phyloP scores from a whole-genome alignment of 2,888 invertebrate species.

The Selenia dentaria region DNA sequence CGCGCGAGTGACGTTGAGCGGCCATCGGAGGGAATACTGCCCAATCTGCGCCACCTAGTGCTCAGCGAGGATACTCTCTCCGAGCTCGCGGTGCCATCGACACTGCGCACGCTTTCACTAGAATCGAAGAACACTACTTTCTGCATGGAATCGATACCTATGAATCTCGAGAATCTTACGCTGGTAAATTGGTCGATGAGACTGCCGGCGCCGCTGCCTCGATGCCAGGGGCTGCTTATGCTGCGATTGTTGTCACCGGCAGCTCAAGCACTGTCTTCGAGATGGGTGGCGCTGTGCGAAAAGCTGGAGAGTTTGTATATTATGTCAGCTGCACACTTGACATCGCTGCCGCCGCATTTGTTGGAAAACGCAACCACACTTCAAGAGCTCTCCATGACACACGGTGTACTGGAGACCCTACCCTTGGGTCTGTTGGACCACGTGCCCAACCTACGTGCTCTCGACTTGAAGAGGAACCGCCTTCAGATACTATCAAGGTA shows the following conservation, averaged over 20 bases:
- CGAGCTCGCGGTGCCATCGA: slow-evolving; percentile 9
- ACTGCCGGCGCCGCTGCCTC: not conserved
- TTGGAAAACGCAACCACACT: not conserved
- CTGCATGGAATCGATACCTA: not conserved
- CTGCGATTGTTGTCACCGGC: slow-evolving; percentile 35
- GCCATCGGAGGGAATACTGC: slow-evolving; percentile 11
- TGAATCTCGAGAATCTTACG: slow-evolving; percentile 6
- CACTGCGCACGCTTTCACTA: slow-evolving; percentile 11
- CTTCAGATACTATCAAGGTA: slow-evolving; percentile 43
- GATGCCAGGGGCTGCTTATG: slow-evolving; percentile 12
- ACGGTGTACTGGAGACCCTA: slow-evolving; percentile 24
- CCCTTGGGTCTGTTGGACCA: slow-evolving; percentile 37
- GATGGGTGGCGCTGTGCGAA: slow-evolving; percentile 12
- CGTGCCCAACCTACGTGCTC: slow-evolving; percentile 22
- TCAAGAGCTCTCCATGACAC: slow-evolving; percentile 8
- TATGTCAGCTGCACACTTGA: not conserved
- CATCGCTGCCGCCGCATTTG: not conserved
- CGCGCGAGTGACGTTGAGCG: slow-evolving; percentile 5
- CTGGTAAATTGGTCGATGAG: slow-evolving; percentile 9
- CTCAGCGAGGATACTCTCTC: slow-evolving; percentile 6
- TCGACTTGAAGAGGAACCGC: slow-evolving; percentile 39
- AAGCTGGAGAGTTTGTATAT: slow-evolving; percentile 8
- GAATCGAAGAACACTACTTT: not conserved
- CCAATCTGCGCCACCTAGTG: slow-evolving; percentile 7
- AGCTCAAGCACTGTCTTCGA: slow-evolving; percentile 21